These are phyloP conservation scores for Luperina testacea DNA, from an alignment of 2,888 invertebrate genomes.

Conservation along the genomic window DNA sequence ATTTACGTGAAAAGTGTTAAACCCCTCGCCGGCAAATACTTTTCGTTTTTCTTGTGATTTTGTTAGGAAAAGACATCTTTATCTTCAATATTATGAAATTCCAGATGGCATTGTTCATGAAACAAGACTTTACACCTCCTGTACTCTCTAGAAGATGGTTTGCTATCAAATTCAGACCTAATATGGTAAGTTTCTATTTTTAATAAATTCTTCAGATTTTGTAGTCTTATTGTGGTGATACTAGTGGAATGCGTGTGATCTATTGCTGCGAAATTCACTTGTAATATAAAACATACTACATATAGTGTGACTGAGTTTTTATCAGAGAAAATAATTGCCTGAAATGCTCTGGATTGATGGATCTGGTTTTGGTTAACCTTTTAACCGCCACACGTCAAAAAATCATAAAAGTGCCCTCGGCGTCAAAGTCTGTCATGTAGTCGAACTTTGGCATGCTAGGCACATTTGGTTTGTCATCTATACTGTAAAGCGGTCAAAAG, in stretches of 20 bases:
- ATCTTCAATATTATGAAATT: slow-evolving; percentile 55
- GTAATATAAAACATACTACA: too few species aligned
- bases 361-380: too few species aligned
- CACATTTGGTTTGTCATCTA: too few species aligned
- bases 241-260: background rate
- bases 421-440: too few species aligned
- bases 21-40: slow-evolving; percentile 29
- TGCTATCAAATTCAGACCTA: slow-evolving; percentile 83
- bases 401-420: too few species aligned
- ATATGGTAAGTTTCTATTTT: slow-evolving; percentile 77
- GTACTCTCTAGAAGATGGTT: slow-evolving; percentile 84
- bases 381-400: too few species aligned
- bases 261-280: background rate
- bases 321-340: too few species aligned
- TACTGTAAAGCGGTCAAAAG: too few species aligned
- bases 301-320: too few species aligned
- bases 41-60: background rate
- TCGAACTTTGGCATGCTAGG: too few species aligned
- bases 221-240: background rate
- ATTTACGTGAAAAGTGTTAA: background rate
- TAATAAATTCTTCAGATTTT: background rate
- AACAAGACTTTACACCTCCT: slow-evolving; percentile 84
- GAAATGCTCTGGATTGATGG: too few species aligned
- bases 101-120: slow-evolving; percentile 86
- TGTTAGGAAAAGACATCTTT: background rate